Conservation (phyloP, 2,797 vertebrate genomes). For the Simalia tracyae region DNA sequence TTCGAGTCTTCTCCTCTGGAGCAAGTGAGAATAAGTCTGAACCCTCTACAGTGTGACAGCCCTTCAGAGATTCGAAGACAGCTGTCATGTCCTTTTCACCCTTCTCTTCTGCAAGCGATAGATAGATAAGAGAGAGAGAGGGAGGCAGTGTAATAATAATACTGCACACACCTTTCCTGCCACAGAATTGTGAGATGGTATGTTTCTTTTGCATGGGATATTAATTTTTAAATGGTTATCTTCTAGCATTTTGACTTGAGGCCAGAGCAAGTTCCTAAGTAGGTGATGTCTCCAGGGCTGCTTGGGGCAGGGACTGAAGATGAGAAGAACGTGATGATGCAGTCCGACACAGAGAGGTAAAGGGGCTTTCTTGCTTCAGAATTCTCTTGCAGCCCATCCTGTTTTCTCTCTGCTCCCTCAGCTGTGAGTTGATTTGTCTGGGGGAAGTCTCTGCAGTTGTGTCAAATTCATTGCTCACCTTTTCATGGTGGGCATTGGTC, state of each 20-base stretch:
- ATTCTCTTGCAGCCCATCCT: background rate
- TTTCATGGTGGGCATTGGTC: conserved; percentile 49
- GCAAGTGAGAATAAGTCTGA: too few species aligned
- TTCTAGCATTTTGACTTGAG: background rate
- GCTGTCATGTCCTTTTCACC: too few species aligned
- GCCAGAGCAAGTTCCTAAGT: conserved; percentile 62
- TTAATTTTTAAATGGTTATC: background rate
- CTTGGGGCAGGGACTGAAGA: conserved; percentile 80
- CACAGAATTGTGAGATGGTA: background rate
- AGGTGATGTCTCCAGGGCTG: conserved; percentile 83
- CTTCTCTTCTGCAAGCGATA: too few species aligned
- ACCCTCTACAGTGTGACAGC: too few species aligned
- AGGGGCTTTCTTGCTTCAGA: too few species aligned
- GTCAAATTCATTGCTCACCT: conserved; percentile 57
- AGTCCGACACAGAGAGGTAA: background rate
- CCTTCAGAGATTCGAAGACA: too few species aligned
- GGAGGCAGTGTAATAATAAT: background rate
- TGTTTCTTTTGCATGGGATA: background rate
- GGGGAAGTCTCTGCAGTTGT: conserved; percentile 36
- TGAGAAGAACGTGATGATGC: too few species aligned
- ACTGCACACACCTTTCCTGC: background rate
- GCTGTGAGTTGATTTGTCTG: fast-evolving
- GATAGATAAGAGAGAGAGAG: too few species aligned
- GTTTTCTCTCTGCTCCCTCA: background rate
- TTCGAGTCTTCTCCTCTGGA: too few species aligned